A percentile compares a stretch with the other conserved stretches of the same genome.
Evolutionary conservation across 2,888 invertebrate species (phyloP).

Genomic region (Muscina levida): DNA sequence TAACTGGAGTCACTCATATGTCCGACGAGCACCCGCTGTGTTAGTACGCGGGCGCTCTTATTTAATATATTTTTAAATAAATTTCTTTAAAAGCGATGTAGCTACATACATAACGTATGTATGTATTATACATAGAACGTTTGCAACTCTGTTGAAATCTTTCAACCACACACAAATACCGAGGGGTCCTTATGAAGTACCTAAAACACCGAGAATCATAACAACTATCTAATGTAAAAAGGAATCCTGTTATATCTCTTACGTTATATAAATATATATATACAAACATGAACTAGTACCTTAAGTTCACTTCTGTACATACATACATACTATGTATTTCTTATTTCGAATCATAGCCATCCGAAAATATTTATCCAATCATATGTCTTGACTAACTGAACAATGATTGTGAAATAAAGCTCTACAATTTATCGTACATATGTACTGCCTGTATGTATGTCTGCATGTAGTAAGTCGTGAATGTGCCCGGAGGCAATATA

Average conservation of each 20-base stretch:
- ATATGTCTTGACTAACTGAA: slow-evolving; percentile 58
- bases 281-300: slow-evolving; percentile 41
- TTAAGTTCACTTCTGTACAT: slow-evolving; percentile 26
- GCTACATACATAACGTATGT: slow-evolving; percentile 9
- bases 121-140: background rate
- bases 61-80: slow-evolving; percentile 60
- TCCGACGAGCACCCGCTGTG: slow-evolving; percentile 59
- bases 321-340: background rate
- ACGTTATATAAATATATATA: slow-evolving; percentile 12
- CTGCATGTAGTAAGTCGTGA: slow-evolving; percentile 63
- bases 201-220: slow-evolving; percentile 21
- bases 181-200: slow-evolving; percentile 18
- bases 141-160: background rate
- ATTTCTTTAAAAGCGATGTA: slow-evolving; percentile 55
- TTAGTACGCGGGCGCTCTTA: slow-evolving; percentile 58
- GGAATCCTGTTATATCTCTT: slow-evolving; percentile 22
- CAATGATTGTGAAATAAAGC: slow-evolving; percentile 62
- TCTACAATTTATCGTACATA: slow-evolving; percentile 66
- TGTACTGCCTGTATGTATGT: too few relatives aligned
- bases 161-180: slow-evolving; percentile 40
- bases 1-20: slow-evolving; percentile 28
- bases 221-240: slow-evolving; percentile 28
- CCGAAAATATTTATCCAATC: slow-evolving; percentile 24
- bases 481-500: slow-evolving; percentile 70
- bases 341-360: slow-evolving; percentile 12